Conservation (phyloP, 1,140 invertebrate species). For the Limonius californicus region DNA sequence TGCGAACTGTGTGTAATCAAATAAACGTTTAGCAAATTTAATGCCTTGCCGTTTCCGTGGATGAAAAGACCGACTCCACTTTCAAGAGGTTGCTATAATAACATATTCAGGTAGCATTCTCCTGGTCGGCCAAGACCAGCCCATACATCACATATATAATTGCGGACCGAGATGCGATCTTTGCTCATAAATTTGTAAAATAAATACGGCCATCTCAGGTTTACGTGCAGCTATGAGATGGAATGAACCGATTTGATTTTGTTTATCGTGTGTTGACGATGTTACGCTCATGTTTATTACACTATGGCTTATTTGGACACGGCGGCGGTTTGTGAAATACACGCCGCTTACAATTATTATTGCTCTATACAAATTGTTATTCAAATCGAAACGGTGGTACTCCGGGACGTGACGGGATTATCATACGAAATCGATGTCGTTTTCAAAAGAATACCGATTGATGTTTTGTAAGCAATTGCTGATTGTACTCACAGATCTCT, state of each 20-base stretch:
- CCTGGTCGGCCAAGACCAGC: conserved; percentile 25
- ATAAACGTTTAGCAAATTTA: too few relatives aligned
- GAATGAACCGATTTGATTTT: conserved; percentile 30
- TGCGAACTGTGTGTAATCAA: too few relatives aligned
- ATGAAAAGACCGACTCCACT: background rate
- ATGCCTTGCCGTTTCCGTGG: too few relatives aligned
- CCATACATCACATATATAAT: conserved; percentile 34
- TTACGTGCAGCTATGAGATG: conserved; percentile 35
- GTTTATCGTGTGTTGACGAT: conserved; percentile 34
- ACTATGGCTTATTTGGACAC: conserved; percentile 1
- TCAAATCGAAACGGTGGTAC: background rate
- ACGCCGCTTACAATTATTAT: background rate
- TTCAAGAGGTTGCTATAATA: conserved; percentile 23
- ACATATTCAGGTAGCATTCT: conserved; percentile 36
- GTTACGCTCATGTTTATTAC: conserved; percentile 23
- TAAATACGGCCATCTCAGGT: conserved; percentile 31
- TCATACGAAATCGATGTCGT: background rate
- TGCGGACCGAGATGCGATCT: conserved; percentile 34
- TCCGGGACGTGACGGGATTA: background rate
- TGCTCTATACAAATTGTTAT: background rate
- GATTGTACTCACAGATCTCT: too few relatives aligned
- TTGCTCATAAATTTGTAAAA: conserved; percentile 34
- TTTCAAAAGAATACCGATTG: background rate
- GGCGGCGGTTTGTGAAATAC: background rate
- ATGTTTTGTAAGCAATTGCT: too few relatives aligned